A percentile compares a stretch with the other conserved stretches of the same genome.
Conservation (phyloP, 2,797 vertebrate genomes). For the Borostomias antarcticus region DNA sequence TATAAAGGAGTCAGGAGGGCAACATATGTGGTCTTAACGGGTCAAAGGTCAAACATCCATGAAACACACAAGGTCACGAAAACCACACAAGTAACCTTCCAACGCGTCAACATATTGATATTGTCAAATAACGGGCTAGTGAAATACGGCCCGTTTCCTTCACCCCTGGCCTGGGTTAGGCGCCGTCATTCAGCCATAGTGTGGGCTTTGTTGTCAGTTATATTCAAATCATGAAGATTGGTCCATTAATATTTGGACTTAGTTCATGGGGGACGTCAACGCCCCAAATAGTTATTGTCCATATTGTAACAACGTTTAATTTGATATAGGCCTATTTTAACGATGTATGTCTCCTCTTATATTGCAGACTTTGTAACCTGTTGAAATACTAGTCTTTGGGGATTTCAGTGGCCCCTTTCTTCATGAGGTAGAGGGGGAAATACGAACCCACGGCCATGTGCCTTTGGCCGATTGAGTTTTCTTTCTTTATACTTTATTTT, state of each 20-base stretch:
- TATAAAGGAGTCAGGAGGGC: conserved; percentile 74
- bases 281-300: neutral
- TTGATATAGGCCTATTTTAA: conserved; percentile 12
- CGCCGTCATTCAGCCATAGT: neutral
- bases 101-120: conserved; percentile 89
- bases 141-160: conserved; percentile 34
- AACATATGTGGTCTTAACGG: conserved; percentile 86
- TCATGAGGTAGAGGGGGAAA: conserved; percentile 47
- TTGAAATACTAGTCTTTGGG: conserved; percentile 73
- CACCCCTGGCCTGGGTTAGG: conserved; percentile 28
- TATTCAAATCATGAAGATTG: conserved; percentile 1
- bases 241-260: neutral
- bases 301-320: neutral
- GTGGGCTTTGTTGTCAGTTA: conserved; percentile 2
- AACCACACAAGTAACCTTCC: conserved; percentile 81
- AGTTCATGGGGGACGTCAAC: neutral
- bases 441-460: conserved; percentile 58
- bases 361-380: conserved; percentile 73
- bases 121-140: conserved; percentile 78
- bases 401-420: conserved; percentile 51
- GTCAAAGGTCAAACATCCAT: conserved; percentile 89
- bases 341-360: conserved; percentile 24
- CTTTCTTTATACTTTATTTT: conserved; percentile 49
- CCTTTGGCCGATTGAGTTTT: conserved; percentile 61
- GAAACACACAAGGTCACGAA: conserved; percentile 81